Evolutionary conservation across 1,140 invertebrate species (phyloP), one percentile per base, ranked within the genome.

Genomic region (Pteromalus puparum): DNA sequence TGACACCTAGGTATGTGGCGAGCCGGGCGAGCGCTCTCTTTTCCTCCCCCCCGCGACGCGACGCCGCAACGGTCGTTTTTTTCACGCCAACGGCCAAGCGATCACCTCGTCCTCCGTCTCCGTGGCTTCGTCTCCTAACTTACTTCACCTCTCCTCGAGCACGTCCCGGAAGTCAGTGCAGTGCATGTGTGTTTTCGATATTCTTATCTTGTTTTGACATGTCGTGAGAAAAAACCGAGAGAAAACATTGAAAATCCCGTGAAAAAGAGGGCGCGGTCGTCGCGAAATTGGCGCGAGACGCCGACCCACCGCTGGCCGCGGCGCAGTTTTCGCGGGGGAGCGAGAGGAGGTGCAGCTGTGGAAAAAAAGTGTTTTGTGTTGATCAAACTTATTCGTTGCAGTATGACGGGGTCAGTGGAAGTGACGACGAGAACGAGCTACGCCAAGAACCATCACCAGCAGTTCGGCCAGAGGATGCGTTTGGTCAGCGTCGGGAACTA

Each of bases 401-500:
- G 30, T 34, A 48, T 84, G 53, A 30, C 78, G 34, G 46, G 42
- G 10, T 53, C 21, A 74, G 75, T n/a, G 68, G 82, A 68, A 13
- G 78, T 74, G 10, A 72, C 65, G 68, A 72, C n/a, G 81, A 78
- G 70, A 70, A 81, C 73, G 21, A 83, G 68, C 28, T 77, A 21
- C 74, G 68, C 30, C 68, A 74, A 30, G n/a, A n/a, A 5, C 4
- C 30, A 30, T 7, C 13, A n/a, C 7, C 24, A 53, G 9, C 21
- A 15, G 26, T 34, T 2, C n/a, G 68, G 24, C 18, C 80, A 26
- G 42, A 82, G 86, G 76, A 82, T 87, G 81, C 89, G 90, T 80
- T 78, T 92, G 81, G 83, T 90, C 68, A 87, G 85, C 85, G 88
- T 95, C 53, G 94, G 95, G 68, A 95, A 94, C 86, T 95, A 95